phyloP scores from a whole-genome alignment of 2,113 vertebrate genomes.

The Archilochus colubris region DNA sequence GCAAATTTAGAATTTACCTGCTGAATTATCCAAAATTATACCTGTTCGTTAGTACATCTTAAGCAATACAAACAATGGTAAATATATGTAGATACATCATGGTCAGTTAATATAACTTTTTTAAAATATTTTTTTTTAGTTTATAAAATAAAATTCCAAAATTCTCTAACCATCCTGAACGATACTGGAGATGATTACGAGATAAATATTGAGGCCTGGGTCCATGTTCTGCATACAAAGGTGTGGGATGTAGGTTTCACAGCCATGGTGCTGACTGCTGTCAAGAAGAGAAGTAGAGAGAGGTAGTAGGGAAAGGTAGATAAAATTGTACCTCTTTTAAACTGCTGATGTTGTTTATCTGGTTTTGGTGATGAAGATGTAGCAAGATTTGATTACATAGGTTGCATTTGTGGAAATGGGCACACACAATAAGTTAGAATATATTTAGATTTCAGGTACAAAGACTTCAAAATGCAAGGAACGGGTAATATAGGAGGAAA shows the following conservation, averaged over 20 bases:
- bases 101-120: background rate
- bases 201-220: background rate
- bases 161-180: background rate
- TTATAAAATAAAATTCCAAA: background rate
- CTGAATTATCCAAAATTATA: background rate
- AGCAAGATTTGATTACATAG: background rate
- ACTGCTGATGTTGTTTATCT: background rate
- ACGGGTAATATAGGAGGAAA: background rate
- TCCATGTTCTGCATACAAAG: background rate
- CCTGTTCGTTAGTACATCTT: background rate
- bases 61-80: background rate
- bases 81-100: fast-evolving
- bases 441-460: background rate
- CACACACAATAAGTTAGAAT: background rate
- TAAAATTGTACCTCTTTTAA: background rate
- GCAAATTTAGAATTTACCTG: background rate
- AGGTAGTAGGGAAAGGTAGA: background rate
- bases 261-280: background rate
- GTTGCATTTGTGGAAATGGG: background rate
- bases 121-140: background rate
- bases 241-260: background rate
- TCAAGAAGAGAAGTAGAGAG: background rate
- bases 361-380: background rate
- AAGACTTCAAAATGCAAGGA: background rate
- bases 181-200: background rate